Base-by-base conservation (phyloP, 2,113 vertebrate species). In the Hassar affinis region DNA sequence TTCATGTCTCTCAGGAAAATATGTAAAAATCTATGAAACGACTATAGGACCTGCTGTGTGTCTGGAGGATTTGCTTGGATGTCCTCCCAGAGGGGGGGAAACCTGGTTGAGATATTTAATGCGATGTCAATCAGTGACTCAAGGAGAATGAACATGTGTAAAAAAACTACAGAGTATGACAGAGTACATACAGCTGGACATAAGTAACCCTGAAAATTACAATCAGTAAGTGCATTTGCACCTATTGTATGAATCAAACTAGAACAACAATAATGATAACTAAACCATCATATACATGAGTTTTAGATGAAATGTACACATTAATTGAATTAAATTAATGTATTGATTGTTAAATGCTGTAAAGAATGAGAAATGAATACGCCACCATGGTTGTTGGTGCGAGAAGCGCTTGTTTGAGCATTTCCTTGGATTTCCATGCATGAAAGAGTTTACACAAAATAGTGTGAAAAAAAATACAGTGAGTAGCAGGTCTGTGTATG, bases 1-100 rank as follows among this genome's bases (percentile, higher is more conserved):
- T 79, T 38, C 56, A 33, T 56, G 51, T 83, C 83, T 78, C 78
- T 27, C 47, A 78, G 83, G 83, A 83, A 83, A 85, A 72, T 45
- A 75, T 85, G 80, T 80, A 78, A 68, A 84, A 86, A 66, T 82
- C 79, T 72, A 81, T 38, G 77, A 88, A 86, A 82, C n/a, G 57
- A 86, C 68, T 68, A 47, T 49, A 72, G 64, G 80, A 80, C 82
- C 82, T 33, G 61, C 69, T 79, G 64, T 75, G 51, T 88, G 83
- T 78, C 35, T 78, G 82, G 78, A 84, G 59, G 49, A 54, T 72
- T 62, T 68, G 15, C 22, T 68, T 66, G 45, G 42, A 59, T 54
- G 49, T 33, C 42, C 42, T 66, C 71, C 66, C n/a, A 20, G 61
- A 71, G 75, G 57, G 75, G 49, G 54, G 76, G 76, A 66, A 62